Evolutionary conservation across 2,113 vertebrate genomes (phyloP).

Genomic region (Himantopus leucocephalus): DNA sequence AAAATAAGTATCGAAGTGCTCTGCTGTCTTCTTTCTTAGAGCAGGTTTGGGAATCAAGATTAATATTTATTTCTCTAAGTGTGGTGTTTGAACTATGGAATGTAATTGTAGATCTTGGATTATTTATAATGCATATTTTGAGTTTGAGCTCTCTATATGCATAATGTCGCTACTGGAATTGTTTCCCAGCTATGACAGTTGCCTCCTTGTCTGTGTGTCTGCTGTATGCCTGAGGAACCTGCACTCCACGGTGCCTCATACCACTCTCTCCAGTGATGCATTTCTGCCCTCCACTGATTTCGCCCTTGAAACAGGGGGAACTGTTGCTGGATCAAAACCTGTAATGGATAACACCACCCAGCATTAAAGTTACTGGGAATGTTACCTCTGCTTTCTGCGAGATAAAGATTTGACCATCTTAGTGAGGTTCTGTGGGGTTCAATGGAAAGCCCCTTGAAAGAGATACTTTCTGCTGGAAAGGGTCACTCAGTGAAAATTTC

Average conservation of each 20-base stretch:
- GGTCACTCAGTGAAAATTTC: not conserved
- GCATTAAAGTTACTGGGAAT: not conserved
- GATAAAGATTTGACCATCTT: not conserved
- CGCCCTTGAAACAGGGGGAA: not conserved
- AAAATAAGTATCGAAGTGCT: not conserved
- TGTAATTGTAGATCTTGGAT: not conserved
- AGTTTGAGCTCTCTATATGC: not conserved
- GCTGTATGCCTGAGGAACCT: not conserved
- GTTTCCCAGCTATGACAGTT: not conserved
- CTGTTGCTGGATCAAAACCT: not conserved
- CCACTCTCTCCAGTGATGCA: accelerated
- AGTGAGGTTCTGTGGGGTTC: not conserved
- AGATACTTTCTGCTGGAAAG: not conserved
- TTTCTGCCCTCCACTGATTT: not conserved
- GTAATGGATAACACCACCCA: accelerated
- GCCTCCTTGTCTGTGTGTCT: not conserved
- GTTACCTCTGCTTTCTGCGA: not conserved
- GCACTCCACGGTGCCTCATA: not conserved
- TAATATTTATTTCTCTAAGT: not conserved
- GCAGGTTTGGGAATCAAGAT: not conserved
- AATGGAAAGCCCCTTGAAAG: not conserved
- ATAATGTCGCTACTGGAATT: not conserved
- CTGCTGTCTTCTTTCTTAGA: not conserved
- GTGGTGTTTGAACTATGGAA: not conserved
- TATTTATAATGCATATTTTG: not conserved